Evolutionary conservation across 2,888 invertebrate genomes (phyloP).

Genomic region (Morpho helenor): DNA sequence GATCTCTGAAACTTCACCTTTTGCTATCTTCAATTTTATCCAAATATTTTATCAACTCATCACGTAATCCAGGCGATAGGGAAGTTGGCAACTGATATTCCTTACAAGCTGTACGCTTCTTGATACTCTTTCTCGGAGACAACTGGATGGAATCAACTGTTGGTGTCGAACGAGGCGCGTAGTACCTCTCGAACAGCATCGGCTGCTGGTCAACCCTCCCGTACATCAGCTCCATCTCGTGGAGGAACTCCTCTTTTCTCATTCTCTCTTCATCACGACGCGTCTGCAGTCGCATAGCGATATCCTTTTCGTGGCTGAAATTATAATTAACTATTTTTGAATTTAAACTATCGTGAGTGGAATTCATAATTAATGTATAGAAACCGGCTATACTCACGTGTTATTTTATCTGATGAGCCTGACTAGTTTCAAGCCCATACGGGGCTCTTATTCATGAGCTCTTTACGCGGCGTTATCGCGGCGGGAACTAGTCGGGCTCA

Average conservation of each 20-base stretch:
- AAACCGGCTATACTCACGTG: no score
- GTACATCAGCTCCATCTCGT: constrained; percentile 86
- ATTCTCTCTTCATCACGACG: constrained; percentile 84
- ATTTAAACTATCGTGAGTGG: no score
- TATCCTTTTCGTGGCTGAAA: constrained; percentile 81
- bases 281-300: constrained; percentile 82
- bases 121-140: constrained; percentile 58
- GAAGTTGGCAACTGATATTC: constrained; percentile 49
- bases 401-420: no score
- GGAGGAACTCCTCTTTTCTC: constrained; percentile 82
- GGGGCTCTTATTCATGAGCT: no score
- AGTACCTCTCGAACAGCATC: constrained; percentile 84
- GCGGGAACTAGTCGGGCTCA: no score
- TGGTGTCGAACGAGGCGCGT: constrained; percentile 73
- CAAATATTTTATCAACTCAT: constrained; percentile 50
- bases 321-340: no score
- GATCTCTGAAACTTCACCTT: constrained; percentile 27
- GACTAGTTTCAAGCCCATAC: no score
- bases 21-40: constrained; percentile 58
- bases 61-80: constrained; percentile 56
- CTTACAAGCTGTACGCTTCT: constrained; percentile 42
- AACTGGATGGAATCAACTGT: constrained; percentile 51
- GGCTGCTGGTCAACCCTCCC: constrained; percentile 85
- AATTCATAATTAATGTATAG: no score
- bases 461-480: no score